Evolutionary conservation across 2,113 vertebrate genomes (phyloP).

Genomic region (Anser brachyrhynchus): DNA sequence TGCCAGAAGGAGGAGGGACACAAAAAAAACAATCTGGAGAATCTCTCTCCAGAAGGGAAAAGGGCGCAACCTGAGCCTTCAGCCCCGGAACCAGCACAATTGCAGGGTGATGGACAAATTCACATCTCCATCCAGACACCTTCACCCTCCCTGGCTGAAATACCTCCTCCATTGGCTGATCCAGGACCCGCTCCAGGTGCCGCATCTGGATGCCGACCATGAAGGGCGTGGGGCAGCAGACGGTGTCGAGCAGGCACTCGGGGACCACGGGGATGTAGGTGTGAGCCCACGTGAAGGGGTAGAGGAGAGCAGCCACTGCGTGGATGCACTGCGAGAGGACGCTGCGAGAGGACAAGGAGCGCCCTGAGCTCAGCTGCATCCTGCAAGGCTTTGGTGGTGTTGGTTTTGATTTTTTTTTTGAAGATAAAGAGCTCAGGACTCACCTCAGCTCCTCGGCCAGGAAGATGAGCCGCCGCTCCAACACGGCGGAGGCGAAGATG

Average conservation of each 20-base stretch:
- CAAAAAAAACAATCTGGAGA: neutral
- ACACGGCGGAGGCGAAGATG: constrained; percentile 86
- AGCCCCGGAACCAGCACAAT: neutral
- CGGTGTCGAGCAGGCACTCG: constrained; percentile 87
- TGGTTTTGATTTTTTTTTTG: neutral
- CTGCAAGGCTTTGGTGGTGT: neutral
- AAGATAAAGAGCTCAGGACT: neutral
- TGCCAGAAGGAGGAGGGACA: neutral
- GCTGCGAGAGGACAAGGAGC: constrained; percentile 63
- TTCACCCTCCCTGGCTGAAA: fast-evolving
- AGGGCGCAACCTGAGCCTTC: neutral
- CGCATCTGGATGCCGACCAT: constrained; percentile 91
- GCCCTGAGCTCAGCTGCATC: fast-evolving
- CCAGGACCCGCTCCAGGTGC: constrained; percentile 78
- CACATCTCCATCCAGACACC: fast-evolving
- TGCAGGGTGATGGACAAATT: fast-evolving
- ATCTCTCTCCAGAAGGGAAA: neutral
- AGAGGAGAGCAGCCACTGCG: constrained; percentile 89
- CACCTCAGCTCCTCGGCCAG: constrained; percentile 92
- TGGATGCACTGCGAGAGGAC: constrained; percentile 93
- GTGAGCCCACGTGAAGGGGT: constrained; percentile 97
- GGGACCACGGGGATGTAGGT: constrained; percentile 96
- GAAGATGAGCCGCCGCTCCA: constrained; percentile 93
- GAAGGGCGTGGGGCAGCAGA: constrained; percentile 95
- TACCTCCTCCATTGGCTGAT: constrained; percentile 87